Conservation (phyloP, 2,113 vertebrate genomes). For the Gambusia holbrooki region DNA sequence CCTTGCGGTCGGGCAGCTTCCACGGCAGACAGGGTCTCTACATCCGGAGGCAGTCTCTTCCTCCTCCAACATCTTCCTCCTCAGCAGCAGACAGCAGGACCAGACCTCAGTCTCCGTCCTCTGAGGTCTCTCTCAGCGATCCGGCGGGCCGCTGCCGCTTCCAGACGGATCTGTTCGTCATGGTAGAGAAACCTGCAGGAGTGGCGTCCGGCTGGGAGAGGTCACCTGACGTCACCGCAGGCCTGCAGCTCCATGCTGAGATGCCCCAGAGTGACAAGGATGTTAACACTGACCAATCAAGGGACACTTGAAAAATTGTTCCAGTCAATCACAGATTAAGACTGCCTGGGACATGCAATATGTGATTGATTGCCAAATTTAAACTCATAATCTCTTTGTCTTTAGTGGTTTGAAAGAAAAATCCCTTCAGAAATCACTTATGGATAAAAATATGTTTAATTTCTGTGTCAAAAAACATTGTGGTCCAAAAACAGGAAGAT, state of each 20-base stretch:
- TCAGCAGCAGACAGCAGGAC: constrained; percentile 3
- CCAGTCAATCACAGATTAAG: constrained; percentile 19
- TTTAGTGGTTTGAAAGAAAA: neutral
- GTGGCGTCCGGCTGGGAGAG: neutral
- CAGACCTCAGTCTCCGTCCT: neutral
- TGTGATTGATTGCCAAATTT: neutral
- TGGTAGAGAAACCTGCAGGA: constrained; percentile 18
- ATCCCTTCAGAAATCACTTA: neutral
- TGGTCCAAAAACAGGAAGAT: neutral
- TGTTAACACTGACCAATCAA: neutral
- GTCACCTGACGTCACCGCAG: neutral
- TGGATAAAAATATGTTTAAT: neutral
- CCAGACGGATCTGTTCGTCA: constrained; percentile 1
- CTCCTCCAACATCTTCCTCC: neutral
- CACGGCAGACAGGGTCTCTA: constrained; percentile 61
- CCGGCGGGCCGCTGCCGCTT: neutral
- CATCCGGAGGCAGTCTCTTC: constrained; percentile 56
- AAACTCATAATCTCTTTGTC: neutral
- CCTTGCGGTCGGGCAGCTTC: constrained; percentile 20
- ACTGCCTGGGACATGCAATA: neutral
- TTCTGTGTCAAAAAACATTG: neutral
- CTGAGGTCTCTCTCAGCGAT: neutral
- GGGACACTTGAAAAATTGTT: constrained; percentile 3
- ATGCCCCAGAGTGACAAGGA: neutral
- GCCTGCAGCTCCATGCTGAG: neutral